A percentile compares a stretch with the other conserved stretches of the same genome.
phyloP scores from a whole-genome alignment of 2,888 invertebrate species.

The Himalopsyche japonica region DNA sequence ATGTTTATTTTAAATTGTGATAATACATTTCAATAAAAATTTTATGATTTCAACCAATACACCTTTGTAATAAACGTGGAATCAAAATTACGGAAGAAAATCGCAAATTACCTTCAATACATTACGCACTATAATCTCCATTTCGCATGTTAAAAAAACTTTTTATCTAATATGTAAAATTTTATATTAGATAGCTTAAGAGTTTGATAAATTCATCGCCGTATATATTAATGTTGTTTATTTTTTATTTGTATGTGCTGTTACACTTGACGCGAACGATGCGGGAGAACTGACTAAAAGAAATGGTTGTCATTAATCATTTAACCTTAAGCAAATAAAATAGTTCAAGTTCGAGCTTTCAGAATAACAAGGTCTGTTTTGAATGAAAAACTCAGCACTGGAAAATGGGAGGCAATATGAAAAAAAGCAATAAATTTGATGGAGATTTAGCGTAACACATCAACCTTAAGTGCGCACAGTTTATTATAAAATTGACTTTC shows the following conservation, averaged over 20 bases:
- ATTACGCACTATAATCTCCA: no score
- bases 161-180: neutral
- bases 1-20: no score
- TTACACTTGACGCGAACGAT: slow-evolving; percentile 13
- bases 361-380: slow-evolving; percentile 11
- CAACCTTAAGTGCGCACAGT: neutral
- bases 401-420: neutral
- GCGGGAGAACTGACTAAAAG: slow-evolving; percentile 9
- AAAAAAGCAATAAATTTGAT: neutral
- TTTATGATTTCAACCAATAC: no score
- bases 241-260: slow-evolving; percentile 28
- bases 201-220: slow-evolving; percentile 17
- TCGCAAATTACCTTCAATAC: no score
- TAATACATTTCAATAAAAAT: no score
- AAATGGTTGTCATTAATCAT: slow-evolving; percentile 24
- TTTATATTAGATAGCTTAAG: neutral
- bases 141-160: neutral
- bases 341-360: slow-evolving; percentile 25
- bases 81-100: no score
- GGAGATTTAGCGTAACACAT: neutral
- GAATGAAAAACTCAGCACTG: neutral
- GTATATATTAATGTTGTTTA: slow-evolving; percentile 31
- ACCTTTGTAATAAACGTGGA: no score
- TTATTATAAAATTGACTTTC: neutral
- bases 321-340: slow-evolving; percentile 32